Base-by-base conservation (phyloP, 92 coral and sea anemone species). In the Zoanthus sociatus region DNA sequence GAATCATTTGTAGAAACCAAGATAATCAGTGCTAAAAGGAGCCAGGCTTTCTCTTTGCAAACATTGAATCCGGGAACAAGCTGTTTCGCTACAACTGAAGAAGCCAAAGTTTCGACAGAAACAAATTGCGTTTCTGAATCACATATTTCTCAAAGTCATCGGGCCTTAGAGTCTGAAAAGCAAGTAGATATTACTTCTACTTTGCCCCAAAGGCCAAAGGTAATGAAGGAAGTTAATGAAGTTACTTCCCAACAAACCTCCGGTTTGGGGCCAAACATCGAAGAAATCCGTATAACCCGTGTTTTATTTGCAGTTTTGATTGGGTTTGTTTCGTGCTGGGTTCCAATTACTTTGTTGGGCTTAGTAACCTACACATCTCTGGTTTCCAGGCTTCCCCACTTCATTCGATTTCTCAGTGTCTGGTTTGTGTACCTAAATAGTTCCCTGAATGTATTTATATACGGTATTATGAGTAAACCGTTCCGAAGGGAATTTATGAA, bases 251-350 rank as follows among this genome's bases (percentile, higher is more conserved):
- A 67, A 3, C 11, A 30, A 9, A 56, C 76, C 7, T n/a, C 76
- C 20, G 20, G 45, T 12, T 81, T 81, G 44, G 30, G 72, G n/a
- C 26, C 84, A 26, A 79, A 79, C 37, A 45, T 79, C 17, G 73
- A 79, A 1, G 84, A 79, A 48, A 64, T 79, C 60, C 54, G 13
- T 11, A 26, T 79, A 46, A 79, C 84, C 18, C 84, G 74, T 9
- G 46, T 79, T 66, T 69, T 79, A 26, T 79, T 79, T 8, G 73
- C 37, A 21, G 84, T 79, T 63, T 46, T 79, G 74, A 64, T 79
- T 53, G 74, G 84, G n/a, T 79, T 42, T 79, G 20, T 67, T 45
- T 21, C 45, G 73, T 79, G 84, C 21, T 79, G 84, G 84, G 51
- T 79, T 47, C 84, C 84, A 26, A 46, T 73, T 15, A 56, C 55